Conservation (phyloP, 2,113 vertebrate species). For the Stigmatopora argus region DNA sequence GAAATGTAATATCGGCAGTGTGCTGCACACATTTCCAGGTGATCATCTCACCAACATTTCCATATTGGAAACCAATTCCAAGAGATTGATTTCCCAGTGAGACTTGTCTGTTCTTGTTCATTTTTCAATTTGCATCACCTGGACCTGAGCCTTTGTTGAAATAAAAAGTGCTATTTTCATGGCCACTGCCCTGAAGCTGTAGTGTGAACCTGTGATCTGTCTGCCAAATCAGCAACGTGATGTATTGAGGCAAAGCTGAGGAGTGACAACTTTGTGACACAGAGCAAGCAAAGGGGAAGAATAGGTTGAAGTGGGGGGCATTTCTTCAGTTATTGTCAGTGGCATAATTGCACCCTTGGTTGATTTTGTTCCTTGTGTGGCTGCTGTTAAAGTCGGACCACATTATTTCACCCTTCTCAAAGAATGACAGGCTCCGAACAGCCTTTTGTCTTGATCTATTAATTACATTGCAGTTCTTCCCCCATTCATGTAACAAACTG, state of each 20-base stretch:
- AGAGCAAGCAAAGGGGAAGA: conserved; percentile 24
- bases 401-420: conserved; percentile 15
- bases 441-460: conserved; percentile 51
- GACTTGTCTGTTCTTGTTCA: conserved; percentile 64
- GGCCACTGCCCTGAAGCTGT: conserved; percentile 32
- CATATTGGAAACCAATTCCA: conserved; percentile 57
- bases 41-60: conserved; percentile 56
- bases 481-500: conserved; percentile 10
- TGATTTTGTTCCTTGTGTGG: conserved; percentile 23
- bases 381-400: conserved; percentile 20
- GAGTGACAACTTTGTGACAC: conserved; percentile 53
- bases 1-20: conserved; percentile 40
- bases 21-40: conserved; percentile 47
- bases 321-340: conserved; percentile 26
- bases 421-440: conserved; percentile 16
- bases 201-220: conserved; percentile 37
- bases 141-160: conserved; percentile 40
- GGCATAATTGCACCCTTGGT: conserved; percentile 25
- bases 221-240: conserved; percentile 57
- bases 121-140: conserved; percentile 63
- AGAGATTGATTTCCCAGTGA: conserved; percentile 58
- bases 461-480: conserved; percentile 40
- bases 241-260: conserved; percentile 47
- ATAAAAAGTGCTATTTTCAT: conserved; percentile 50
- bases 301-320: background rate